Conservation (phyloP, 2,888 invertebrate species). For the Chydorus sphaericus region DNA sequence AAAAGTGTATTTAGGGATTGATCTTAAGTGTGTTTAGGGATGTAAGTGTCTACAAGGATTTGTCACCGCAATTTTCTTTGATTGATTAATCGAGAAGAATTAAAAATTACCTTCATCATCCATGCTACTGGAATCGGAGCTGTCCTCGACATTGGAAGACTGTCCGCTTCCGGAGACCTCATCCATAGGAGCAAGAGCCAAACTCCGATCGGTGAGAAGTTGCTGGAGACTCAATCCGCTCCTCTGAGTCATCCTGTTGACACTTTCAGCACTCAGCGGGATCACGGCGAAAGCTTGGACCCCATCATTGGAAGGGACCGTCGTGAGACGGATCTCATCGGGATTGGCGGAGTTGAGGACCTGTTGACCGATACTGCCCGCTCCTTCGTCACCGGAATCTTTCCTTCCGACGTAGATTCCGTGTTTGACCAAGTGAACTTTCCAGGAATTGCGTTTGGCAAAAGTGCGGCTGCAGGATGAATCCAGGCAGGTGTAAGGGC, state of each 20-base stretch:
- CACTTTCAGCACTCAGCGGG: constrained; percentile 11
- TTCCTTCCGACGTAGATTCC: not conserved
- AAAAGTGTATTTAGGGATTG: too few species aligned
- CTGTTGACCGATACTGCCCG: constrained; percentile 9
- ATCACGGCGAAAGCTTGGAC: constrained; percentile 14
- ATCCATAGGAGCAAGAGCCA: constrained; percentile 4
- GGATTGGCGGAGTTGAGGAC: constrained; percentile 12
- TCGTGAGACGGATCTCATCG: constrained; percentile 11
- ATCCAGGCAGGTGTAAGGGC: constrained; percentile 56
- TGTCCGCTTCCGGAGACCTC: not conserved
- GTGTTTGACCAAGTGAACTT: constrained; percentile 63
- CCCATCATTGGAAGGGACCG: constrained; percentile 12
- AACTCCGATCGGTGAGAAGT: constrained; percentile 8
- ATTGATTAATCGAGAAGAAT: too few species aligned
- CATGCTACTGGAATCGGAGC: too few species aligned
- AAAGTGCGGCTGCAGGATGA: constrained; percentile 59
- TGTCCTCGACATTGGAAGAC: not conserved
- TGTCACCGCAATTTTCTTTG: too few species aligned
- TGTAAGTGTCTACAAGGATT: too few species aligned
- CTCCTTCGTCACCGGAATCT: constrained; percentile 14
- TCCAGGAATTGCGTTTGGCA: constrained; percentile 68
- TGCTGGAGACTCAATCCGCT: constrained; percentile 13
- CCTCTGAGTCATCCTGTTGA: constrained; percentile 10
- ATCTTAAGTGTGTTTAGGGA: too few species aligned
- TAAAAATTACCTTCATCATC: too few species aligned